Conservation (phyloP, 2,113 vertebrate species). For the Perognathus longimembris region DNA sequence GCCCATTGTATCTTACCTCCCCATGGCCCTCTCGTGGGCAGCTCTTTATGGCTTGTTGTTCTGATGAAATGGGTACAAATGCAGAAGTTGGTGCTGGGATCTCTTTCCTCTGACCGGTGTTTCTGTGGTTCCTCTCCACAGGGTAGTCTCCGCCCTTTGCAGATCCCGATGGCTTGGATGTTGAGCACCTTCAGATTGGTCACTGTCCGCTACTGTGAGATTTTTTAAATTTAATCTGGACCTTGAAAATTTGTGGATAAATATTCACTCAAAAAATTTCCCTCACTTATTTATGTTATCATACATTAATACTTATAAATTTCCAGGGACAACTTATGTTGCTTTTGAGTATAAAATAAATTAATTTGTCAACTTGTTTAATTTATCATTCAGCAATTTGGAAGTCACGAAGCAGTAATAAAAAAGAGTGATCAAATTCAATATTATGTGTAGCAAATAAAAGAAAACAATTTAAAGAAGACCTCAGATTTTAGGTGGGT, state of each 20-base stretch:
- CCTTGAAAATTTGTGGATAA: slow-evolving; percentile 36
- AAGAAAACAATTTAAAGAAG: too few relatives aligned
- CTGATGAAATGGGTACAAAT: not conserved
- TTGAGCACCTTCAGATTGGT: slow-evolving; percentile 71
- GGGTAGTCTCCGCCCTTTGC: slow-evolving; percentile 61
- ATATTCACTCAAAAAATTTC: not conserved
- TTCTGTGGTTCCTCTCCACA: slow-evolving; percentile 63
- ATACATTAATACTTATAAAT: too few relatives aligned
- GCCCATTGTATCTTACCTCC: not conserved
- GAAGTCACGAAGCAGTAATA: too few relatives aligned
- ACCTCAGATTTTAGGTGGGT: too few relatives aligned
- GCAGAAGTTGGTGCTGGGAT: not conserved
- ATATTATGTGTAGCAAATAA: too few relatives aligned
- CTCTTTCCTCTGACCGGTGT: not conserved
- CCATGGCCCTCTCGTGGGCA: not conserved
- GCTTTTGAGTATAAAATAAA: too few relatives aligned
- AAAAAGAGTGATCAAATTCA: too few relatives aligned
- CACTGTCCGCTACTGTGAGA: not conserved
- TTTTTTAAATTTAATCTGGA: slow-evolving; percentile 40
- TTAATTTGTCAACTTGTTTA: too few relatives aligned
- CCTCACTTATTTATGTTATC: too few relatives aligned
- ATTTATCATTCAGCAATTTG: too few relatives aligned
- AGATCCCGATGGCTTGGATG: slow-evolving; percentile 55
- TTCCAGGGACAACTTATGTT: too few relatives aligned
- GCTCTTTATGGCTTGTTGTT: not conserved